Evolutionary conservation across 64 coral and sea anemone species (phyloP), one percentile per base, ranked within the genome.

Genomic region (Montipora capricornis): DNA sequence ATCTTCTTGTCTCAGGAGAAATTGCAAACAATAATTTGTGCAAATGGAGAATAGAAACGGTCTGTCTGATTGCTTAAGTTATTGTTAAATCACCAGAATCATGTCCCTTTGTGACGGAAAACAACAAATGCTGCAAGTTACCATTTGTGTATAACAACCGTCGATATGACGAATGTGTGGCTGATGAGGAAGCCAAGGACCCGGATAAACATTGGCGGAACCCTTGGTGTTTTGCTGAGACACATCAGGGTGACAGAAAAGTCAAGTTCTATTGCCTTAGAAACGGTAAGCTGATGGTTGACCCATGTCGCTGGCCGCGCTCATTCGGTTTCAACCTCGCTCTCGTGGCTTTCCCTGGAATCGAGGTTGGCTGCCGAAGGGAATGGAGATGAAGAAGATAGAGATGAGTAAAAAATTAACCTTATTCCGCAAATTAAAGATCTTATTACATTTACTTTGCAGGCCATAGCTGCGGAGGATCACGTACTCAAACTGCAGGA

Each of bases 391-490:
- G 52, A 10, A 55, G 10, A 55, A 55, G 24, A 26, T 26, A 26
- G 24, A 26, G 24, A 26, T 26, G 24, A 26, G 24, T 26, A 0
- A 26, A 26, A 26, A 26, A 26, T 26, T 26, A 26, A 26, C 24
- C 24, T 26, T 26, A 26, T 26, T 26, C 24, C 24, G 24, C 24
- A 26, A 26, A 26, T 26, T 26, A 26, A 26, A 26, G 24, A 7
- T 5, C 10, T 26, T 10, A 7, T 55, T 55, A 7, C 11, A 10
- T 58, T 47, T 58, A 46, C 16, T 77, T 64, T 85, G 13, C 55
- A 97, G 96, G 69, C 20, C 26, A 92, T 51, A 95, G 87, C 12
- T 97, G 96, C 48, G 96, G 96, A 2, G 96, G 96, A 17, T 37
- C 49, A 26, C 89, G 96, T 17, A 49, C 75, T 17, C 81, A 89